Percentiles rank a stretch among this genome's conserved stretches.
These are phyloP conservation scores for Caranx melampygus DNA, from an alignment of 2,113 vertebrate species.

Conservation along the genomic window DNA sequence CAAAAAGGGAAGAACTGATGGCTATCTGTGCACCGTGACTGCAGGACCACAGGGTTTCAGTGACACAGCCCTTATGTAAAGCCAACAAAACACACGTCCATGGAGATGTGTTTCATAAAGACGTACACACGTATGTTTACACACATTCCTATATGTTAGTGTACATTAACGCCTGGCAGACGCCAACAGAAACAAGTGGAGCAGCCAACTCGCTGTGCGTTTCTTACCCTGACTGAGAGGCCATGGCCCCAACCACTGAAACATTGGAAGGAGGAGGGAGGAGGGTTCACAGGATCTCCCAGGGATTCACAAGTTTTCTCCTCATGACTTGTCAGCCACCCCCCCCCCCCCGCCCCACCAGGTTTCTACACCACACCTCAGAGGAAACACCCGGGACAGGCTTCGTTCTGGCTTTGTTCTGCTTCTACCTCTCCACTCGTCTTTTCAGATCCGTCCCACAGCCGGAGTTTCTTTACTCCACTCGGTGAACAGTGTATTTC, in stretches of 20 bases:
- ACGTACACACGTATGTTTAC: not conserved
- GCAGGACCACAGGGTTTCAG: constrained; percentile 31
- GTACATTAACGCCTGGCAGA: constrained; percentile 10
- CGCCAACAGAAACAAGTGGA: constrained; percentile 52
- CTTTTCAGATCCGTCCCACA: too few species aligned
- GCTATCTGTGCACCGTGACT: constrained; percentile 43
- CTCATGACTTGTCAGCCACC: constrained; percentile 60
- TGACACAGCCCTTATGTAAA: constrained; percentile 27
- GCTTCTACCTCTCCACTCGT: too few species aligned
- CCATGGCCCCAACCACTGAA: constrained; percentile 84
- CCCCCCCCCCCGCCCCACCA: not conserved
- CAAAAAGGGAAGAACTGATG: constrained; percentile 21
- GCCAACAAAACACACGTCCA: not conserved
- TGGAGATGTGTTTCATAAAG: not conserved
- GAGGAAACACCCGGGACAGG: too few species aligned
- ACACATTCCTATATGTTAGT: not conserved
- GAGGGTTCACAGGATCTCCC: constrained; percentile 74
- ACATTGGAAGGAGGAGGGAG: constrained; percentile 82
- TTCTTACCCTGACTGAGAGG: constrained; percentile 87
- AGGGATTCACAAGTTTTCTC: constrained; percentile 73
- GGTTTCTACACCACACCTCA: too few species aligned
- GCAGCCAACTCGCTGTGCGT: constrained; percentile 60
- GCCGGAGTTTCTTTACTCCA: constrained; percentile 69
- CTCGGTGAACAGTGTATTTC: constrained; percentile 78
- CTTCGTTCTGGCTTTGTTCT: too few species aligned